Base-by-base conservation (phyloP, 2,113 vertebrate genomes). In the Progne subis region DNA sequence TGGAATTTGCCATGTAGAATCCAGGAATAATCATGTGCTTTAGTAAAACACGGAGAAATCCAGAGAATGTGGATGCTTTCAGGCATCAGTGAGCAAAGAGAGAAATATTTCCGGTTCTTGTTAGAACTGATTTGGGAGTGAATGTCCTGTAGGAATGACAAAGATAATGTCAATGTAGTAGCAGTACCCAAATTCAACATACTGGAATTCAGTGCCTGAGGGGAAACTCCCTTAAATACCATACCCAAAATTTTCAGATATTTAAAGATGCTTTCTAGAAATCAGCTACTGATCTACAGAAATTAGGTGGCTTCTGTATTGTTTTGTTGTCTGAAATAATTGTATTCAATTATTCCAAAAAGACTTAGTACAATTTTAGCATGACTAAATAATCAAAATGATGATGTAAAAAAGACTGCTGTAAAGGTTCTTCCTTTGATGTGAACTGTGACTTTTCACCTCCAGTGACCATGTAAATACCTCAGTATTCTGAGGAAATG, bases 161-260 rank as follows among this genome's bases (percentile, higher is more conserved):
- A 52, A 79, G 50, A 86, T 69, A 69, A 56, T 2, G 6, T 56
- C 64, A 46, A 0, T n/a, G 31, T 5, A 11, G 0, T 0, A 64
- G 75, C 59, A 88, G 20, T 8, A 17, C 50, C 50, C n/a, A 41
- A 49, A 59, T 72, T 41, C 69, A 81, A 16, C 23, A 77, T 59
- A 57, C 39, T 39, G 84, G 59, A 28, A 32, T 18, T 59, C 7
- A 57, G 28, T 56, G 60, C 55, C 78, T 50, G 28, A 56, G 39
- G 43, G 59, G 9, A 53, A 63, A 49, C 14, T 31, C 31, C 24
- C n/a, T 71, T 32, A 44, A 29, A 75, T 18, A 34, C 21, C 25
- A 88, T 1, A 19, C 11, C 19, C 15, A 64, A 29, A 19, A 14
- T 49, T 71, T 71, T 63, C 9, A 29, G 44, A 19, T 37, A 50